These are phyloP conservation scores for Criorhina ranunculi DNA, from an alignment of 2,888 invertebrate genomes.

Conservation along the genomic window DNA sequence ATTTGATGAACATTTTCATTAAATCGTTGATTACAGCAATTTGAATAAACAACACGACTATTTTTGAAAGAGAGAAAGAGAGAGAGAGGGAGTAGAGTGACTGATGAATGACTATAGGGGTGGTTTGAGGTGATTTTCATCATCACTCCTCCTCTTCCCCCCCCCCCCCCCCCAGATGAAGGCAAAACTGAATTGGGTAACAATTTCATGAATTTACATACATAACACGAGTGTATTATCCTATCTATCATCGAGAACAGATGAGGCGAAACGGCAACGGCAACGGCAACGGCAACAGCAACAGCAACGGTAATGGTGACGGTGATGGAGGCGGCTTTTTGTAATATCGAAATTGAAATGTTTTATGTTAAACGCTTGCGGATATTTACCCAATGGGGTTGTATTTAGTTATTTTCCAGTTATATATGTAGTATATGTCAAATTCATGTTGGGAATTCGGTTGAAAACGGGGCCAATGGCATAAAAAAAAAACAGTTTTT, in stretches of 20 bases:
- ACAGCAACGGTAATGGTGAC: too few species aligned
- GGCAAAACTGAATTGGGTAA: constrained; percentile 20
- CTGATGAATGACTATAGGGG: constrained; percentile 35
- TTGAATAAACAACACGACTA: constrained; percentile 69
- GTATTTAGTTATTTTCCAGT: constrained; percentile 70
- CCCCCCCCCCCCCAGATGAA: neutral
- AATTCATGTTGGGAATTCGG: constrained; percentile 55
- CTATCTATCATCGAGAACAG: constrained; percentile 41
- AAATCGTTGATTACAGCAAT: constrained; percentile 69
- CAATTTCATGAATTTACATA: constrained; percentile 68
- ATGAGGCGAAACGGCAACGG: constrained; percentile 41
- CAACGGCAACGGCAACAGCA: too few species aligned
- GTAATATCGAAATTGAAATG: constrained; percentile 74
- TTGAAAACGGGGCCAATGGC: constrained; percentile 23
- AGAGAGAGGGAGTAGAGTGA: too few species aligned
- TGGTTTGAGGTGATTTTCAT: neutral
- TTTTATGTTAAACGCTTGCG: constrained; percentile 65
- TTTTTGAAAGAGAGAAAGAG: constrained; percentile 28
- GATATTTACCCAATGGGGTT: constrained; percentile 69
- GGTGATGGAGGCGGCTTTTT: constrained; percentile 53
- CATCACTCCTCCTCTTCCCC: too few species aligned
- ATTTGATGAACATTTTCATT: constrained; percentile 67
- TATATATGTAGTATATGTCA: constrained; percentile 47
- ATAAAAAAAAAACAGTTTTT: constrained; percentile 24
- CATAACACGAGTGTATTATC: constrained; percentile 20